Evolutionary conservation across 2,888 invertebrate species (phyloP).

Genomic region (Rhorus exstirpatorius): DNA sequence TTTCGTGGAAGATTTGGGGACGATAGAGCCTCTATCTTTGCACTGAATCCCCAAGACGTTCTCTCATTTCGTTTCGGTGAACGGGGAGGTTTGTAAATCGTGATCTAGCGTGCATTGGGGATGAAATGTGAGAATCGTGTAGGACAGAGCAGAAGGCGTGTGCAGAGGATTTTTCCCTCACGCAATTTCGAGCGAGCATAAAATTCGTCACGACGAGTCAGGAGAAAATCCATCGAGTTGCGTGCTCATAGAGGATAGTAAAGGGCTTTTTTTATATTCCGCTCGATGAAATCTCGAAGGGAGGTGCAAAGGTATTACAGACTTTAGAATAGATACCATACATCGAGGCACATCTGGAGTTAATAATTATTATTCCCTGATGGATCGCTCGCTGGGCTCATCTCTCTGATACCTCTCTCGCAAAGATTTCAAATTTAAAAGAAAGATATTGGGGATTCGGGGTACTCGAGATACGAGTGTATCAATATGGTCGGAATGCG

Average conservation of each 20-base stretch:
- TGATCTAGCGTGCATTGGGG: constrained; percentile 81
- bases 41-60: constrained; percentile 72
- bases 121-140: too few relatives aligned
- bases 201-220: too few relatives aligned
- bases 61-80: constrained; percentile 71
- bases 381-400: constrained; percentile 20
- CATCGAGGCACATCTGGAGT: constrained; percentile 20
- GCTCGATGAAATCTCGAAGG: constrained; percentile 25
- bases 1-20: constrained; percentile 26
- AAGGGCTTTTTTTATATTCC: constrained; percentile 27
- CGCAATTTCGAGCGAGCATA: too few relatives aligned
- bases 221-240: constrained; percentile 30
- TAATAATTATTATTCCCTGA: constrained; percentile 58
- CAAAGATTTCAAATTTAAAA: constrained; percentile 11
- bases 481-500: constrained; percentile 45
- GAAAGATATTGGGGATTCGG: background rate
- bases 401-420: constrained; percentile 26
- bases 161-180: too few relatives aligned
- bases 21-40: constrained; percentile 1
- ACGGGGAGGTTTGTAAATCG: constrained; percentile 82
- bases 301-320: constrained; percentile 14
- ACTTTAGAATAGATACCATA: constrained; percentile 8
- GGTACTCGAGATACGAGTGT: constrained; percentile 4
- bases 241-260: constrained; percentile 29
- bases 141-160: too few relatives aligned